A percentile compares a stretch with the other conserved stretches of the same genome.
These are phyloP conservation scores for Rhagologus leucostigma DNA, from an alignment of 2,113 vertebrate species.

Conservation along the genomic window DNA sequence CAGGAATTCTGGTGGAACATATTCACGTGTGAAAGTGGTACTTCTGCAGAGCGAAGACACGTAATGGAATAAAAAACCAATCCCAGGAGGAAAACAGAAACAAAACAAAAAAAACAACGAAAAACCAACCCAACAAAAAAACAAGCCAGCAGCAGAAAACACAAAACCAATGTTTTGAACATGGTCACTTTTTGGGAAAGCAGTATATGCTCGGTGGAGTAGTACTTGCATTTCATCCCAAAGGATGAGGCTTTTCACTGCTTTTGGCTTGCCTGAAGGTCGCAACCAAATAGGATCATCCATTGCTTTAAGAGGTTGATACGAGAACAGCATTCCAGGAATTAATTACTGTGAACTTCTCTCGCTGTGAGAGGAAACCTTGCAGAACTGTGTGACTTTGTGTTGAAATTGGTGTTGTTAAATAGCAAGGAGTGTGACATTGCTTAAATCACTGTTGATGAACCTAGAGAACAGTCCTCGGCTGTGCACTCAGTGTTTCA, in stretches of 20 bases:
- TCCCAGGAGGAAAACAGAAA: background rate
- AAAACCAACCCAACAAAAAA: background rate
- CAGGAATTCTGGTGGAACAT: background rate
- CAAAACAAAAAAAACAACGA: too few species aligned
- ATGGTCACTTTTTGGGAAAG: background rate
- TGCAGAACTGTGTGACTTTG: background rate
- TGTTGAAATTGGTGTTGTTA: background rate
- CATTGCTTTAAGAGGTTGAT: background rate
- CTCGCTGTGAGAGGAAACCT: background rate
- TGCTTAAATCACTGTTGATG: background rate
- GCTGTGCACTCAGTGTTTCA: background rate
- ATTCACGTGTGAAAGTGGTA: background rate
- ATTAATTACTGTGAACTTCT: background rate
- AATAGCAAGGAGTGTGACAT: background rate
- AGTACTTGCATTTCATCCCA: background rate
- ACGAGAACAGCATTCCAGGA: constrained; percentile 7
- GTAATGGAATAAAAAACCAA: background rate
- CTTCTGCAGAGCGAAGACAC: background rate
- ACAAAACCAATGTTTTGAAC: background rate
- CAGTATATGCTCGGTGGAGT: background rate
- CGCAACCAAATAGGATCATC: background rate
- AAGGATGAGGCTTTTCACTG: background rate
- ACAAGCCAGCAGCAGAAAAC: background rate
- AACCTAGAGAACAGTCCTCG: background rate
- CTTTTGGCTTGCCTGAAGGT: background rate